These are phyloP conservation scores for Eclectus roratus DNA, from an alignment of 2,113 vertebrate species.

Conservation along the genomic window DNA sequence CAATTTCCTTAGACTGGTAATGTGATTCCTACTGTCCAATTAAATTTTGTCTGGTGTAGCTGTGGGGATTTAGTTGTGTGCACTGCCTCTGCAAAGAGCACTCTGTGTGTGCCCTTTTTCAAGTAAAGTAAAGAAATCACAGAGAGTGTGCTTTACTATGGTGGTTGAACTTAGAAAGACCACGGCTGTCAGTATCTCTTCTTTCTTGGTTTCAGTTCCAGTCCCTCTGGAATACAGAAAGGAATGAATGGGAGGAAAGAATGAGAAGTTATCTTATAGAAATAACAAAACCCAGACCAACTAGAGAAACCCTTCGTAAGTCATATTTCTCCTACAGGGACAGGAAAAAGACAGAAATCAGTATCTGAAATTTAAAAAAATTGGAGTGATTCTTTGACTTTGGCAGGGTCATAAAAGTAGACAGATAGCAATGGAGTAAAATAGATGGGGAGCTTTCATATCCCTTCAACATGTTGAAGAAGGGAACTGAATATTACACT, in stretches of 20 bases:
- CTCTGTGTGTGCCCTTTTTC: not conserved
- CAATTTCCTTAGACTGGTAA: not conserved
- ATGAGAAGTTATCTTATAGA: conserved; percentile 4
- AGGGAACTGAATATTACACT: not conserved
- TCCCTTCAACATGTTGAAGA: not conserved
- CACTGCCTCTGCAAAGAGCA: not conserved
- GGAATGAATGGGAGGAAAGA: not conserved
- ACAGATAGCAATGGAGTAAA: not conserved
- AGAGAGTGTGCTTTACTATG: not conserved
- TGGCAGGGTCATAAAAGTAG: not conserved
- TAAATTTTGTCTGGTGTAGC: not conserved
- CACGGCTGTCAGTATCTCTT: not conserved
- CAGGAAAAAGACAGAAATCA: conserved; percentile 1
- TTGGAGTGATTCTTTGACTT: not conserved
- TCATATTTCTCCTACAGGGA: not conserved
- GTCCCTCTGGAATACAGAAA: not conserved
- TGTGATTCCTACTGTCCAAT: not conserved
- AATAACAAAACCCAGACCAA: not conserved
- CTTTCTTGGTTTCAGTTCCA: not conserved
- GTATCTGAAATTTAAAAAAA: not conserved
- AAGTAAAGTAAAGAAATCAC: not conserved
- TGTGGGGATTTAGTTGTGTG: not conserved
- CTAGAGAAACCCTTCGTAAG: not conserved
- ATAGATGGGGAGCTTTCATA: not conserved
- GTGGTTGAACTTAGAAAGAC: not conserved